Evolutionary conservation across 2,797 vertebrate genomes (phyloP).

Genomic region (Sparidentex hasta): DNA sequence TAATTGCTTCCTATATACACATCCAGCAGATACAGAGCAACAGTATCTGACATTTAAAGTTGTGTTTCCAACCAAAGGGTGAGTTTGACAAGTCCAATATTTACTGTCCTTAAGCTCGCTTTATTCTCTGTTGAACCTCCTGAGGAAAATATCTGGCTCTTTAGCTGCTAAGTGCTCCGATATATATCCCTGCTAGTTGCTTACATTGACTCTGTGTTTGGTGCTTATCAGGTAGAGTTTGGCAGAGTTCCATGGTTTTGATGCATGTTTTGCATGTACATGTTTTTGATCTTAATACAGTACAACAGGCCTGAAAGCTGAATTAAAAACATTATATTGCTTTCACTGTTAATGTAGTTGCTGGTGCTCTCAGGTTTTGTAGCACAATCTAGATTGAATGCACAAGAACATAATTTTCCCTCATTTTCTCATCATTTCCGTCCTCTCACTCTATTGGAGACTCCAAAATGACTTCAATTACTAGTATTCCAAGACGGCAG

Average conservation of each 20-base stretch:
- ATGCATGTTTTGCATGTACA: neutral
- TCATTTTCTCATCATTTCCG: neutral
- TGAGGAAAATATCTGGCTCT: no score
- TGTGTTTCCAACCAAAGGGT: neutral
- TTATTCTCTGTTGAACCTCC: neutral
- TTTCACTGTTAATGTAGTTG: neutral
- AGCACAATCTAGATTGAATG: neutral
- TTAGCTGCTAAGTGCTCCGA: conserved; percentile 1
- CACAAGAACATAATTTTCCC: neutral
- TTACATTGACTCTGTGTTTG: no score
- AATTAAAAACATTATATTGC: neutral
- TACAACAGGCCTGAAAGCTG: neutral
- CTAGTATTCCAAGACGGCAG: neutral
- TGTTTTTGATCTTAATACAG: neutral
- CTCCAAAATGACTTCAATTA: neutral
- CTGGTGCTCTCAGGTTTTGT: neutral
- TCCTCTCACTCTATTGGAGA: neutral
- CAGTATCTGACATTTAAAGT: neutral
- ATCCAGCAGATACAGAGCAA: neutral
- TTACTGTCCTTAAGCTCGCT: neutral
- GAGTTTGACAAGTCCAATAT: neutral
- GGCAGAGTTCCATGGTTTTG: no score
- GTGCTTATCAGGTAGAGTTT: no score
- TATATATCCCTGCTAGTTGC: no score
- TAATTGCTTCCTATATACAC: neutral